Evolutionary conservation across 2,888 invertebrate species (phyloP), one percentile per base, ranked within the genome.

Genomic region (Teleogryllus oceanicus): DNA sequence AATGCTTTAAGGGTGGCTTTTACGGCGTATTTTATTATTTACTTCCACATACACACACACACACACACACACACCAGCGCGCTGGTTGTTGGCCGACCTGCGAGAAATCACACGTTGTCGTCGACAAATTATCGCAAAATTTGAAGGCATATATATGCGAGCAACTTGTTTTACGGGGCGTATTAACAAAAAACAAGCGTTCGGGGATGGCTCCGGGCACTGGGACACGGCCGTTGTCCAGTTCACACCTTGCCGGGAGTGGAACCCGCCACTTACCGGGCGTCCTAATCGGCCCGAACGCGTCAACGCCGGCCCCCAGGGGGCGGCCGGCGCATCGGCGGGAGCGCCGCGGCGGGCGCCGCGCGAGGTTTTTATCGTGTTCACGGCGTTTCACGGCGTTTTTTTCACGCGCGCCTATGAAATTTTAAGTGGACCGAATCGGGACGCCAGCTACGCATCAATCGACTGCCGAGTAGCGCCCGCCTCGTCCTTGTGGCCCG

Each of bases 41-140:
- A 37, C 37, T 37, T 37, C 37, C 37, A 37, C 37, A 21, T 21
- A 21, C 21, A 37, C 24, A 37, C 24, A 37, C 24, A 37, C 4
- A 24, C 24, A 37, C 37, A 37, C 37, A 37, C 37, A 37, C 37
- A 37, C 37, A 8, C 37, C 5, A 5, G 37, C 8, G 37, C 37
- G 37, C 37, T 37, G 37, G 37, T 1, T 37, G 37, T 37, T 37
- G 37, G 37, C 8, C 37, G 37, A 37, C 37, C 37, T 37, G 10
- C 62, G 16, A 62, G 62, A 62, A 62, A 62, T 62, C 62, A 62
- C n/a, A 62, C 62, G 62, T 62, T 62, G 62, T 62, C 62, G 62
- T 62, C 62, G 62, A 62, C 62, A 62, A 62, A 62, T 62, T 62
- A 62, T 62, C 62, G 62, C 62, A 62, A 62, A 62, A 62, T 62